Evolutionary conservation across 1,140 invertebrate species (phyloP), one percentile per base, ranked within the genome.

Genomic region (Pachypeltis micranthus): DNA sequence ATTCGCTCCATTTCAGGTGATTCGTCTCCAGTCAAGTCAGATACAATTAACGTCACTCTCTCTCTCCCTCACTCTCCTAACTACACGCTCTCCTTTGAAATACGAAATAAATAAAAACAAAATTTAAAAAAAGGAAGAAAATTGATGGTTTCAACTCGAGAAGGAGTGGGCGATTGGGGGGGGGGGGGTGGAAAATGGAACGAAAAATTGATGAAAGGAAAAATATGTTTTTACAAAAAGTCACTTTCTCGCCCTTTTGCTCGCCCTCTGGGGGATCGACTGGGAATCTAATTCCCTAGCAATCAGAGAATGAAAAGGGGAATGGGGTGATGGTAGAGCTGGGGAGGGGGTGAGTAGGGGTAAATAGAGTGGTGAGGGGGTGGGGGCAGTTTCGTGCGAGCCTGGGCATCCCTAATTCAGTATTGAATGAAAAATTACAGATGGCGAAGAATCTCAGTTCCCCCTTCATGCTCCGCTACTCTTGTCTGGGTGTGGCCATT

Each of bases 351-450:
- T 16, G n/a, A n/a, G n/a, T n/a, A n/a, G n/a, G n/a, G n/a, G n/a
- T 39, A 16, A 7, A 16, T 7, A 7, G 31, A 16, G 31, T 10
- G 31, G 31, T 10, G 31, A 16, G 31, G 31, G 16, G 31, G 31
- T 7, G 31, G 7, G 31, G 7, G 7, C 31, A 39, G 47, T 10
- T 57, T 57, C 55, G 55, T 57, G 55, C 55, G 55, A 57, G 25
- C n/a, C 12, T 3, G 25, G 27, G 55, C 25, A 57, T 57, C 55
- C 55, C 55, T 57, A 57, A 57, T 57, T 57, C 55, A 57, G 55
- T 57, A 57, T 57, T 57, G 55, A 57, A 57, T 57, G 55, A 57
- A 57, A 57, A 57, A 57, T 57, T 57, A 57, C 55, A 57, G 55
- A 57, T 57, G 55, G 55, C 55, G 19, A 57, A 28, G 55, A 51